These are phyloP conservation scores for Pseudachorutes palmiensis DNA, from an alignment of 1,140 invertebrate genomes.

Conservation along the genomic window DNA sequence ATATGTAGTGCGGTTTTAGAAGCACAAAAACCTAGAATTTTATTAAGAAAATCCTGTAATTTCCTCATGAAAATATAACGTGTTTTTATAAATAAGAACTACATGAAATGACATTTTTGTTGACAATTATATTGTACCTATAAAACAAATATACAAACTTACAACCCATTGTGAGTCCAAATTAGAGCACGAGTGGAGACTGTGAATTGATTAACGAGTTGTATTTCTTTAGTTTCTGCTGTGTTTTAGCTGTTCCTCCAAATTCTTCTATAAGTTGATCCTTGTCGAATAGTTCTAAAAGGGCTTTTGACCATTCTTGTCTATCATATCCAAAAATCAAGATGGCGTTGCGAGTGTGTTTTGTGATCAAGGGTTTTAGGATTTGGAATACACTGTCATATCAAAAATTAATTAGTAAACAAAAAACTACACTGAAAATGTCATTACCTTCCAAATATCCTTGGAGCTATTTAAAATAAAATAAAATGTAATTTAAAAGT, in stretches of 20 bases:
- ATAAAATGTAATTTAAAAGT: background rate
- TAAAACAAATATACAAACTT: background rate
- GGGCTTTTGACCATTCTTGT: background rate
- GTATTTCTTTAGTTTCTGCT: background rate
- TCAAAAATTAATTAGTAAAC: background rate
- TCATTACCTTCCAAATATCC: conserved; percentile 1
- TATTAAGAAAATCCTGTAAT: too few relatives aligned
- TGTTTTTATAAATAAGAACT: background rate
- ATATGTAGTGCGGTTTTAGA: too few relatives aligned
- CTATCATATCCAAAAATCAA: conserved; percentile 2
- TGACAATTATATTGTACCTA: background rate
- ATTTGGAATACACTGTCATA: background rate
- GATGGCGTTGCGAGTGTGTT: conserved; percentile 5
- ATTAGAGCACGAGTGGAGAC: too few relatives aligned
- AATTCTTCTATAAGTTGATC: background rate
- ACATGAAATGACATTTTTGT: background rate
- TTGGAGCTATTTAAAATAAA: background rate
- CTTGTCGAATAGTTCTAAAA: conserved; percentile 2
- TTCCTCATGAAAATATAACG: too few relatives aligned
- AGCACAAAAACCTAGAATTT: too few relatives aligned
- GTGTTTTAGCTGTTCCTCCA: background rate
- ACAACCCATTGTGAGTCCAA: background rate
- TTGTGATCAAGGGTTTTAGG: background rate
- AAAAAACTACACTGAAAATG: background rate
- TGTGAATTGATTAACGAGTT: background rate